A percentile compares a stretch with the other conserved stretches of the same genome.
Conservation (phyloP, 2,797 vertebrate species). For the Cygnus olor region DNA sequence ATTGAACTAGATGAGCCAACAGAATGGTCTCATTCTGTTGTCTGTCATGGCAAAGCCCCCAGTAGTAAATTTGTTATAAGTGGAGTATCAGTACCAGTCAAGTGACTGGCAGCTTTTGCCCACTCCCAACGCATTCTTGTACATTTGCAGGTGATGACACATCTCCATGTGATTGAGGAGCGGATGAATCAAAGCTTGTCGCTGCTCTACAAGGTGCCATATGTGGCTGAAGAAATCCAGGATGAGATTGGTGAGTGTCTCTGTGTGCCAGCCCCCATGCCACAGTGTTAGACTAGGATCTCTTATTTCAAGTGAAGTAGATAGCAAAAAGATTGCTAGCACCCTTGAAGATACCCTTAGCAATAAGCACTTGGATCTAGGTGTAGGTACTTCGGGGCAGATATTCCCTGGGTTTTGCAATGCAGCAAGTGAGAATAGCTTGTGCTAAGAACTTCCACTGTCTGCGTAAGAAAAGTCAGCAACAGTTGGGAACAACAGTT, state of each 20-base stretch:
- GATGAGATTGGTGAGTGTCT: constrained; percentile 89
- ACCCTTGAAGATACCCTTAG: neutral
- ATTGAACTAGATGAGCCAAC: neutral
- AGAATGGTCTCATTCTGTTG: neutral
- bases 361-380: neutral
- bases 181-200: constrained; percentile 98
- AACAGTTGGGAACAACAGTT: neutral
- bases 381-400: neutral
- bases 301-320: neutral
- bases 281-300: neutral
- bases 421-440: neutral
- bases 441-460: neutral
- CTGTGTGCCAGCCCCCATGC: neutral
- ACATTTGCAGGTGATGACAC: constrained; percentile 91
- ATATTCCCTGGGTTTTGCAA: neutral
- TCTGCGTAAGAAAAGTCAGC: rapidly evolving
- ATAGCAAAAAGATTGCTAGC: neutral
- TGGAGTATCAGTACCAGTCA: neutral
- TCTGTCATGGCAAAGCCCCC: neutral
- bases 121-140: neutral
- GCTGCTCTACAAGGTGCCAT: constrained; percentile 96
- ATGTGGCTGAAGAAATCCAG: constrained; percentile 95
- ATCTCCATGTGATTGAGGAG: constrained; percentile 97
- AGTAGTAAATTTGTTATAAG: neutral
- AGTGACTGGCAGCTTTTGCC: neutral